Evolutionary conservation across 2,797 vertebrate species (phyloP), one percentile per base, ranked within the genome.

Genomic region (Anniella stebbinsi): DNA sequence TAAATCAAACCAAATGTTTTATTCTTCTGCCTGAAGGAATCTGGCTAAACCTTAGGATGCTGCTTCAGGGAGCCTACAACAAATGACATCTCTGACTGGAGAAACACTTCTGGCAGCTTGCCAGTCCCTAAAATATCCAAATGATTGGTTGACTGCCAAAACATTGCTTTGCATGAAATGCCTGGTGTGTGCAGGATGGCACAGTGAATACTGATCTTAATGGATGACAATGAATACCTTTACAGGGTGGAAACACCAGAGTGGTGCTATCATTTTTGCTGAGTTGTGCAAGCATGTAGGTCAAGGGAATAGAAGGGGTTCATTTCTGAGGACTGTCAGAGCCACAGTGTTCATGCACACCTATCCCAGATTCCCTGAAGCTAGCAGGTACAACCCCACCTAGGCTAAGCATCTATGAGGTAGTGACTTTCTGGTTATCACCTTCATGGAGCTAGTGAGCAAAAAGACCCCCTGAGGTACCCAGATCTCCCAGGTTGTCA

Each of bases 91-190:
- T 86, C 92, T 94, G 92, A 90, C 92, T 94, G 67, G 87, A 87
- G 88, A 95, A 94, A 91, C 78, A 73, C 38, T 73, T 66, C 92
- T 96, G 94, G 95, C 95, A 91, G 88, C 90, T 87, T 94, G 95
- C 95, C 96, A 95, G 95, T 92, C 88, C 93, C 91, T 92, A 95
- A 95, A 95, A 96, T 94, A 95, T 91, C 93, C 90, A 88, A 89
- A 94, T 94, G 91, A 94, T 91, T 95, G 95, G 93, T 92, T 93
- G 89, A 92, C 93, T 96, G 95, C 95, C 96, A 96, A 87, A 94
- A 94, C 12, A 67, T 93, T 93, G 89, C 91, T 95, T 93, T 95
- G 93, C 93, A 91, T 95, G 86, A 95, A 95, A 96, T 92, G 92
- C 89, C 86, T 94, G 41, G 81, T 89, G 88, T 92, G 91, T 87